Base-by-base conservation (phyloP, 92 coral and sea anemone species). In the Epizoanthus stellaris region DNA sequence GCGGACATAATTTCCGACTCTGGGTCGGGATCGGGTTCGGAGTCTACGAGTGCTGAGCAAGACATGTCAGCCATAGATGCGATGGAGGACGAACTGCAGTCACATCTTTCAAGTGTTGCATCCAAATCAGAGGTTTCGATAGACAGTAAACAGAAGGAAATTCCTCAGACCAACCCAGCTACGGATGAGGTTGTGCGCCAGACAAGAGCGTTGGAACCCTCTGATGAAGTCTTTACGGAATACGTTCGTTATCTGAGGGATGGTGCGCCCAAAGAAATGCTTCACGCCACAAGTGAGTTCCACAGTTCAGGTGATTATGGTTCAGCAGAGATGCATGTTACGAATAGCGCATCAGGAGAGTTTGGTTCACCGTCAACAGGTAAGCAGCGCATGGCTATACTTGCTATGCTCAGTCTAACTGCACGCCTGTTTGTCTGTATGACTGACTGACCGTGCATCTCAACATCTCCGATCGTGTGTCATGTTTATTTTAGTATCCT, bases 41-140 rank as follows among this genome's bases (percentile, higher is more conserved):
- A 23, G 6, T 39, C 20, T 13, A 21, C 72, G 7, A 70, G 45
- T 5, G 45, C 72, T 8, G 83, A 42, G 23, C 70, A 79, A 21
- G 57, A 43, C 3, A 62, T 43, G 59, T 62, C 83, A 3, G 52
- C 70, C 16, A 62, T 79, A 63, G 83, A 79, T 63, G 72, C 72
- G 1, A 79, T 79, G 83, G 83, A 79, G 12, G 70, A 79, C 5
- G 83, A 79, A 70, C 11, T 79, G 6, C 72, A 79, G 53, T 79
- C 70, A 25, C 70, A 62, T 11, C 72, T 79, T 43, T 54, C 71
- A 43, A 39, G 59, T 9, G 30, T 40, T 39, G 6, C 67, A 15
- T 25, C 45, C 3, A 15, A 54, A 75, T 16, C 40, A 30, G 23
- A 76, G 62, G 20, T 14, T 0, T 1, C 13, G 39, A 1, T 7